phyloP scores from a whole-genome alignment of 2,888 invertebrate genomes.

The Nasonovia ribisnigri region DNA sequence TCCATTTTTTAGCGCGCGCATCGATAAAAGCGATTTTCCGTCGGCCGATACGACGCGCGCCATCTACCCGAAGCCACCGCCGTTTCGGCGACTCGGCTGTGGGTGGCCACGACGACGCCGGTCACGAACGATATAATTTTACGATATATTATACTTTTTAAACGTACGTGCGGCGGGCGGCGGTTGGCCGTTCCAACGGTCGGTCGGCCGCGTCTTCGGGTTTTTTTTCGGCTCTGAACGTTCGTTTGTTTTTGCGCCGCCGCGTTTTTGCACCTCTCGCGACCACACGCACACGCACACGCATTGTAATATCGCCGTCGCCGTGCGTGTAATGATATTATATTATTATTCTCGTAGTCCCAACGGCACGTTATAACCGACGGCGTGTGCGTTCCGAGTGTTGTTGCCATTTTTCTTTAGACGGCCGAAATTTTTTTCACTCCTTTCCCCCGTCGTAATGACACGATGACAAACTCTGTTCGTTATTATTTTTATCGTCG shows the following conservation, averaged over 20 bases:
- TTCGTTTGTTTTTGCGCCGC: slow-evolving; percentile 12
- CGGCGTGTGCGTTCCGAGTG: background rate
- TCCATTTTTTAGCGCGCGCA: background rate
- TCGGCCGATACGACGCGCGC: slow-evolving; percentile 12
- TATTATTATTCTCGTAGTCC: background rate
- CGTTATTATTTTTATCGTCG: background rate
- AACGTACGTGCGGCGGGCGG: background rate
- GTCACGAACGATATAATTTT: background rate
- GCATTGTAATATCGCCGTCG: background rate
- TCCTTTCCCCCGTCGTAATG: background rate
- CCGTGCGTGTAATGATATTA: background rate
- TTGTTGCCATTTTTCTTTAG: slow-evolving; percentile 40
- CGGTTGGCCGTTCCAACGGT: slow-evolving; percentile 20
- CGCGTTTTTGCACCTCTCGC: slow-evolving; percentile 21
- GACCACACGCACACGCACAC: slow-evolving; percentile 19
- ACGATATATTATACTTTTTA: background rate
- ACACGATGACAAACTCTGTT: background rate
- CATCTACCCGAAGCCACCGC: slow-evolving; percentile 14
- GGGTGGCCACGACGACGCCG: background rate
- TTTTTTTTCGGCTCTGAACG: slow-evolving; percentile 24
- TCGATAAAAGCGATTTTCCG: background rate
- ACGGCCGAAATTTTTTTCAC: background rate
- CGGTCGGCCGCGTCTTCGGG: background rate
- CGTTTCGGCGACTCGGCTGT: background rate
- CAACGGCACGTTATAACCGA: background rate